Conservation (phyloP, 1,140 invertebrate genomes). For the Calliphora vicina region DNA sequence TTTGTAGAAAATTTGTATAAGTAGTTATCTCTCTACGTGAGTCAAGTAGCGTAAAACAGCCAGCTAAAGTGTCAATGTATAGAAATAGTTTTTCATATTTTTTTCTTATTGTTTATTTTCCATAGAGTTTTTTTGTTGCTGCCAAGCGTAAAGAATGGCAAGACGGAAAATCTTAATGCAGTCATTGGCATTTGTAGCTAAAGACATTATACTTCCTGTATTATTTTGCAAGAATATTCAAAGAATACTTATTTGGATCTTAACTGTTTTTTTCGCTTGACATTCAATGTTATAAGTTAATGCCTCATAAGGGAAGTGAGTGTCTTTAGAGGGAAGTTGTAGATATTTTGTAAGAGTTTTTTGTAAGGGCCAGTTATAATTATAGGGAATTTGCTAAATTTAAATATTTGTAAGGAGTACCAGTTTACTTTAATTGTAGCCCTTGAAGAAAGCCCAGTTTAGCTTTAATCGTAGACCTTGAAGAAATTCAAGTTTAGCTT, state of each 20-base stretch:
- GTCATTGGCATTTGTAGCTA: background rate
- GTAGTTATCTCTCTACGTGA: constrained; percentile 28
- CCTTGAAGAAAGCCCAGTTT: no score
- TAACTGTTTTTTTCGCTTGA: background rate
- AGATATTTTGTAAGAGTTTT: no score
- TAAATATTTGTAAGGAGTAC: no score
- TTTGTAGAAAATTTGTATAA: constrained; percentile 30
- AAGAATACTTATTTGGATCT: background rate
- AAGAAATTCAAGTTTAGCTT: no score
- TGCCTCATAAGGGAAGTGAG: background rate
- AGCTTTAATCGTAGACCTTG: no score
- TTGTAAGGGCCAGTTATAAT: no score
- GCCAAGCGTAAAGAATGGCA: background rate
- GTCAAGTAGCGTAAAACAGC: background rate
- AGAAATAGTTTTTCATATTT: background rate
- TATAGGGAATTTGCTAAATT: no score
- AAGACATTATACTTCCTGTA: background rate
- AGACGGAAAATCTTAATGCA: background rate
- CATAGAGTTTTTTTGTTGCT: background rate
- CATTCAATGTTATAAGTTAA: background rate
- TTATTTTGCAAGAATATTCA: background rate
- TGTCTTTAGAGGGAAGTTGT: no score
- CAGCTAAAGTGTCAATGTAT: constrained; percentile 13
- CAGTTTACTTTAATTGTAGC: no score
- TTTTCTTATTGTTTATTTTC: background rate